Percentiles rank a stretch among this genome's conserved stretches.
Conservation (phyloP, 2,113 vertebrate species). For the Mustelus asterias region DNA sequence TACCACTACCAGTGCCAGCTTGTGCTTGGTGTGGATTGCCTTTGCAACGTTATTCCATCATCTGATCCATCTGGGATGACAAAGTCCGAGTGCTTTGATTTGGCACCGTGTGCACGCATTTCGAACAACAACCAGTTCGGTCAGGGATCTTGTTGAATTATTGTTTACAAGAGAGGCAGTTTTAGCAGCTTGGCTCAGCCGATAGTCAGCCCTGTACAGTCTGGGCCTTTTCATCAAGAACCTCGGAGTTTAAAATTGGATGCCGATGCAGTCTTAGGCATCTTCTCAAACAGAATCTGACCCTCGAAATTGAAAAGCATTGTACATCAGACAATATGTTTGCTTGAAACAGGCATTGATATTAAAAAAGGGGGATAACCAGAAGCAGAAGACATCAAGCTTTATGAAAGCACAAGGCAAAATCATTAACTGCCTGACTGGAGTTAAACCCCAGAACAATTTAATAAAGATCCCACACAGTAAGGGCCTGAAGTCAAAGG, state of each 20-base stretch:
- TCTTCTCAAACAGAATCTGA: not conserved
- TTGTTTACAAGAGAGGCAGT: not conserved
- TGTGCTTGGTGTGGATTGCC: not conserved
- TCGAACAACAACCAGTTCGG: not conserved
- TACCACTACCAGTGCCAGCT: not conserved
- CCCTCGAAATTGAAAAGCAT: not conserved
- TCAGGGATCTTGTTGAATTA: not conserved
- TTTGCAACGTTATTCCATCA: not conserved
- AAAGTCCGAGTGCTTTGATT: not conserved
- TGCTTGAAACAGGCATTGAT: not conserved
- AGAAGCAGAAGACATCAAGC: not conserved
- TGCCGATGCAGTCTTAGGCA: too few species aligned
- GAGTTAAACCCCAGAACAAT: not conserved
- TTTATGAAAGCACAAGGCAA: not conserved
- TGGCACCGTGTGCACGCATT: not conserved
- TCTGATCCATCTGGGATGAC: not conserved
- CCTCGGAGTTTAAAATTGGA: not conserved
- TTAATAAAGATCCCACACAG: not conserved
- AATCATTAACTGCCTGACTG: slow-evolving; percentile 3
- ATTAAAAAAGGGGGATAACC: not conserved
- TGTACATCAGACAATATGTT: not conserved
- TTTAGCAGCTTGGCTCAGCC: not conserved
- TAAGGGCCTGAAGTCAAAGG: not conserved
- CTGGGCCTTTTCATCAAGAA: not conserved
- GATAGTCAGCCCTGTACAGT: not conserved